Evolutionary conservation across 1,140 invertebrate species (phyloP), one percentile per base, ranked within the genome.

Genomic region (Orchestia grillus): DNA sequence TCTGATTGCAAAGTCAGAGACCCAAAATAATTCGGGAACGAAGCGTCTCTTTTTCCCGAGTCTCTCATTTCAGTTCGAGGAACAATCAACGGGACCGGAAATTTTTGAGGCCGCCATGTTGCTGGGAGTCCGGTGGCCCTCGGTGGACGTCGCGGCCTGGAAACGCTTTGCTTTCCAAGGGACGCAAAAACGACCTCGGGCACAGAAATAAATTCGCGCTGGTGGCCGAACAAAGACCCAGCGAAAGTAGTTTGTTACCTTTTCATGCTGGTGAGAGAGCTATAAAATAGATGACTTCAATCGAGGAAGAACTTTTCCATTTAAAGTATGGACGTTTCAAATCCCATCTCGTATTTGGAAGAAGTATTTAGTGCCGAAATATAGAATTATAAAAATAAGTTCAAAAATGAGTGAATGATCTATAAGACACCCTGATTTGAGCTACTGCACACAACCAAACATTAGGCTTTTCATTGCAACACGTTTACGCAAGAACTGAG

Each of bases 201-300:
- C 62, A 28, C 62, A 77, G 62, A 77, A 77, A 77, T 77, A 77
- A 77, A 77, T 77, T 77, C 62, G 62, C 62, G 62, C 62, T 77
- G 62, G 1, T 77, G 62, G 62, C 36, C 62, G 62, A 77, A 77
- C 62, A 77, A 77, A 77, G 62, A 77, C 62, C 36, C 62, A 77
- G 62, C 62, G 62, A 77, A 77, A 77, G 62, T 28, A 77, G 62
- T 77, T 77, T 77, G 62, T 77, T 77, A 77, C 62, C 62, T 77
- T 77, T 77, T 77, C 62, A 36, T 77, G 62, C 62, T 28, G 62
- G 1, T 77, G 62, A 77, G 62, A 77, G 62, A 77, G 15, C 62
- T 77, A 77, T 77, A 77, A 77, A 77, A 77, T 77, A 77, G 62
- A 77, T 36, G 62, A 77, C 62, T 77, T 77, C 62, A 77, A 77